Percentiles rank a stretch among this genome's conserved stretches.
Evolutionary conservation across 2,113 vertebrate genomes (phyloP).

Genomic region (Corydoras sp.): DNA sequence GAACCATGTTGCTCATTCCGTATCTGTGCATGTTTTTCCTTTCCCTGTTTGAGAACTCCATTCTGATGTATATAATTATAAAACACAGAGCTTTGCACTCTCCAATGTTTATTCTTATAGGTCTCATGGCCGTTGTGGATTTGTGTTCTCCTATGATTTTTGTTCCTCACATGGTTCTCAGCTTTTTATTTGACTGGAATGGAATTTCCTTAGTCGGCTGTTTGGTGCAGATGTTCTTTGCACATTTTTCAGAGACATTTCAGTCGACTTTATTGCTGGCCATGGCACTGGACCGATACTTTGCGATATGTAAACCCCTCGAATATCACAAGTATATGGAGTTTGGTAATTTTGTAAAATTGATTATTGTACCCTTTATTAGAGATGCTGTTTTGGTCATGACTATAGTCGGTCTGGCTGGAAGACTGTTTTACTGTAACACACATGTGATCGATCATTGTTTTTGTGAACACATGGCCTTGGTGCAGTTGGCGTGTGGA

Average conservation of each 20-base stretch:
- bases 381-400: conserved; percentile 22
- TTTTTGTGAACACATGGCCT: conserved; percentile 57
- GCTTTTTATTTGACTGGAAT: conserved; percentile 36
- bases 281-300: conserved; percentile 53
- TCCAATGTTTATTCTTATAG: conserved; percentile 52
- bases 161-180: conserved; percentile 38
- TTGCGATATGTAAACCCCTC: conserved; percentile 44
- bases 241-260: conserved; percentile 32
- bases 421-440: conserved; percentile 45
- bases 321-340: conserved; percentile 36
- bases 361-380: conserved; percentile 13
- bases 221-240: conserved; percentile 40
- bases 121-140: conserved; percentile 44
- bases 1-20: conserved; percentile 34
- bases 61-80: conserved; percentile 35
- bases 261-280: conserved; percentile 54
- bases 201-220: conserved; percentile 37
- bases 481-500: conserved; percentile 55
- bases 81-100: conserved; percentile 39
- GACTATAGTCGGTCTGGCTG: conserved; percentile 18
- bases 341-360: conserved; percentile 8
- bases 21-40: conserved; percentile 42
- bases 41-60: conserved; percentile 21
- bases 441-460: conserved; percentile 50
- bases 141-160: conserved; percentile 26